Evolutionary conservation across 35 echinoderm and acorn worm genomes (phyloP).

Genomic region (Ophiothrix spiculata): DNA sequence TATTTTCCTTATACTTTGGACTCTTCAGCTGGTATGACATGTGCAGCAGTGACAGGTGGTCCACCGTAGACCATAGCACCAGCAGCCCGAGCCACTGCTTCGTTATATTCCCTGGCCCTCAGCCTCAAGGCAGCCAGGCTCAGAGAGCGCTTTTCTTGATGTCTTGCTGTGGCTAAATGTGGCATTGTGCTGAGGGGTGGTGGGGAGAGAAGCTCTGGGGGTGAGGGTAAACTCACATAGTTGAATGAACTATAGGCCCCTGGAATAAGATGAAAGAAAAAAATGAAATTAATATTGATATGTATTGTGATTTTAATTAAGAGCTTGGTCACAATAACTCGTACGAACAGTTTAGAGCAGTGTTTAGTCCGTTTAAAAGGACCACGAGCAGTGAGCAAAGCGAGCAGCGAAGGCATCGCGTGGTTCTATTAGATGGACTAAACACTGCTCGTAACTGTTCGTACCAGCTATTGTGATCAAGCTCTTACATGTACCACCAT

Average conservation of each 20-base stretch:
- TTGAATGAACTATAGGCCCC: slow-evolving; percentile 32
- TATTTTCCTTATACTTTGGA: too few species aligned
- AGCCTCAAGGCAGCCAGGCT: slow-evolving; percentile 76
- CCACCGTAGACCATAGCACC: slow-evolving; percentile 4
- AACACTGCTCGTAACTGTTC: too few species aligned
- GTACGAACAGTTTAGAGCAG: too few species aligned
- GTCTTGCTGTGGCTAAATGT: background rate
- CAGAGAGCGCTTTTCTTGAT: slow-evolving; percentile 68
- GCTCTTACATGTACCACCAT: too few species aligned
- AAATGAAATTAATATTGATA: background rate
- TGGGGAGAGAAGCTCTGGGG: background rate
- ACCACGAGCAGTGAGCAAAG: too few species aligned
- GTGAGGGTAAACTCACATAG: slow-evolving; percentile 22
- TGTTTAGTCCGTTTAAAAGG: too few species aligned
- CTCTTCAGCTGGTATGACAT: too few species aligned
- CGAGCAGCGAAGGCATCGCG: too few species aligned
- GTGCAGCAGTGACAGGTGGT: background rate
- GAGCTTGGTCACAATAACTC: too few species aligned
- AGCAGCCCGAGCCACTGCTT: slow-evolving; percentile 71
- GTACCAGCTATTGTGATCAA: too few species aligned
- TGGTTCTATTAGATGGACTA: too few species aligned
- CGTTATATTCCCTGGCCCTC: slow-evolving; percentile 67
- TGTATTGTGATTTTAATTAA: too few species aligned
- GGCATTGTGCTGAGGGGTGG: background rate
- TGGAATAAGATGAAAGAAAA: background rate